phyloP scores from a whole-genome alignment of 2,888 invertebrate species.

The Maniola hyperantus region DNA sequence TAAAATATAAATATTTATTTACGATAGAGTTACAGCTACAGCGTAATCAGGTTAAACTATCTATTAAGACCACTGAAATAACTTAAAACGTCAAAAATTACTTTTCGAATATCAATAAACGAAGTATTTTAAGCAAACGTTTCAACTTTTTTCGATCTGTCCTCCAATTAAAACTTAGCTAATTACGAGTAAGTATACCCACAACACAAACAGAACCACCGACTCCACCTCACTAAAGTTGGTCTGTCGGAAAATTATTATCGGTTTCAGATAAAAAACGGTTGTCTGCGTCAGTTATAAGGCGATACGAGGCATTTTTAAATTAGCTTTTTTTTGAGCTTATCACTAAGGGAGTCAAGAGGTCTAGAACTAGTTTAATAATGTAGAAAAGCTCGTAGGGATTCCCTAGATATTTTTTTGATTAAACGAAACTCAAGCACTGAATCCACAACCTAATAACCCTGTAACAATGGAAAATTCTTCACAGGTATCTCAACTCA shows the following conservation, averaged over 20 bases:
- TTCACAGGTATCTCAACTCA: conserved; percentile 15
- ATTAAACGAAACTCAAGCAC: not conserved
- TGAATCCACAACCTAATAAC: not conserved
- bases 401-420: not conserved
- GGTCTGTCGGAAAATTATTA: too few species aligned
- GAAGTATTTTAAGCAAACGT: too few species aligned
- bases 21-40: not conserved
- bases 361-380: not conserved
- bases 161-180: too few species aligned
- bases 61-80: not conserved
- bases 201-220: too few species aligned
- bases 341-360: not conserved
- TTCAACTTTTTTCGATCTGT: too few species aligned
- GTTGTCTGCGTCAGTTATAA: too few species aligned
- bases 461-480: conserved; percentile 25
- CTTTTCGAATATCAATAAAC: too few species aligned
- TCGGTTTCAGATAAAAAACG: too few species aligned
- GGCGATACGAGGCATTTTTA: not conserved
- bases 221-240: too few species aligned
- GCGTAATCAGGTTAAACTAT: not conserved
- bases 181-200: too few species aligned
- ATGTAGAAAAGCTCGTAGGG: not conserved
- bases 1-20: not conserved
- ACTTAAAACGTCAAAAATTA: too few species aligned
- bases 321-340: not conserved